These are phyloP conservation scores for Lophotriccus pileatus DNA, from an alignment of 2,797 vertebrate species.

Conservation along the genomic window DNA sequence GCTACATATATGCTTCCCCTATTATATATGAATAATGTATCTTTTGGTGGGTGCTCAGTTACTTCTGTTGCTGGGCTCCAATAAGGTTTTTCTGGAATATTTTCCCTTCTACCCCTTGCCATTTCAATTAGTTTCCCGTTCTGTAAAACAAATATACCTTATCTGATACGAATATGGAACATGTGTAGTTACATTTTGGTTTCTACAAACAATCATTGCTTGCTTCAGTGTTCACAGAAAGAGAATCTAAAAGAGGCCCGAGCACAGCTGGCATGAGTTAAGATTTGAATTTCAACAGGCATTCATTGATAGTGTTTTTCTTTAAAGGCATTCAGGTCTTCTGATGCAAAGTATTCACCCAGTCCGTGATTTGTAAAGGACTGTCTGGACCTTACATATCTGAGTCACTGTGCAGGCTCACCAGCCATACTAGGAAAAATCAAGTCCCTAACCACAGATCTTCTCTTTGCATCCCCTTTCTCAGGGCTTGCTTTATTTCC, in stretches of 20 bases:
- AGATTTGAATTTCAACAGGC: constrained; percentile 19
- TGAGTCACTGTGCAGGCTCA: neutral
- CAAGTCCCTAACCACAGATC: neutral
- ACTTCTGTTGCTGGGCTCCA: neutral
- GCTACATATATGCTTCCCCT: neutral
- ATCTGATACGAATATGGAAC: neutral
- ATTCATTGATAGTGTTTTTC: neutral
- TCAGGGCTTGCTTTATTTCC: neutral
- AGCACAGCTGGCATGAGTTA: neutral
- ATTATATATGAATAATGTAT: neutral
- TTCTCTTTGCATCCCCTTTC: neutral
- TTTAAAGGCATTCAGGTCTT: constrained; percentile 7
- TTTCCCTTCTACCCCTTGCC: neutral
- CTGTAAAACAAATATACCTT: neutral
- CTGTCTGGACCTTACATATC: neutral
- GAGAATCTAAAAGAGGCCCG: neutral
- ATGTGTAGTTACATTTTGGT: neutral
- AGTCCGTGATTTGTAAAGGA: neutral
- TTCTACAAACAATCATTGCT: neutral
- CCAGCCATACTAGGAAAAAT: neutral
- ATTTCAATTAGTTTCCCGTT: neutral
- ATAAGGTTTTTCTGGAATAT: neutral
- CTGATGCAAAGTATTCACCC: neutral
- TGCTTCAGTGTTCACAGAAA: neutral
- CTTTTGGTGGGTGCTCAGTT: neutral